These are phyloP conservation scores for Spea multiplicata DNA, from an alignment of 2,113 vertebrate species.

Conservation along the genomic window DNA sequence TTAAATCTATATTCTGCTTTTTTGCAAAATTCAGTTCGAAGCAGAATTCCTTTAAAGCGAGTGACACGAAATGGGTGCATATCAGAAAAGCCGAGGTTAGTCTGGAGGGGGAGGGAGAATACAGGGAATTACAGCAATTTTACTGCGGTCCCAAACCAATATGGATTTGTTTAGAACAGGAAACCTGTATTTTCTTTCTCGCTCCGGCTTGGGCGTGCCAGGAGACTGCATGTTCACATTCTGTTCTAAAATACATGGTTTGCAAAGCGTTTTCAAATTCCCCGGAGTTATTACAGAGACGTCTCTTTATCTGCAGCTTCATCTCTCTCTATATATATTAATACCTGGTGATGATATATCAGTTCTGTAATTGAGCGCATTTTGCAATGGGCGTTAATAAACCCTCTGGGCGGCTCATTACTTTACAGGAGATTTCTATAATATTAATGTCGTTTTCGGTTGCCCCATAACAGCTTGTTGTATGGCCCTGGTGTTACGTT, in stretches of 20 bases:
- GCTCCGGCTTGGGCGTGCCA: conserved; percentile 30
- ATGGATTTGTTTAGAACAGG: conserved; percentile 46
- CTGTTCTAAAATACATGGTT: conserved; percentile 22
- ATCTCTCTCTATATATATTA: too few species aligned
- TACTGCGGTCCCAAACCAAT: conserved; percentile 29
- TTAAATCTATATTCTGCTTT: too few species aligned
- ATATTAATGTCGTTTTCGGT: neutral
- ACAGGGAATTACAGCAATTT: conserved; percentile 1
- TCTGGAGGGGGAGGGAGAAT: neutral
- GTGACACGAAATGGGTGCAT: neutral
- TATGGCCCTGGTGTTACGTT: conserved; percentile 15
- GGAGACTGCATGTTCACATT: conserved; percentile 36
- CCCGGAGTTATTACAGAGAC: conserved; percentile 5
- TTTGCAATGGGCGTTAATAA: neutral
- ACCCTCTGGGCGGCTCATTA: neutral
- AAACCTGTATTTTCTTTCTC: conserved; percentile 46
- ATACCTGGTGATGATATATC: too few species aligned
- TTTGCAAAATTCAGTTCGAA: too few species aligned
- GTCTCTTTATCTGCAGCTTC: neutral
- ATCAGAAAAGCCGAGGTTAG: neutral
- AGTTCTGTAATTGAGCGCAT: neutral
- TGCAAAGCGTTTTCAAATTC: neutral
- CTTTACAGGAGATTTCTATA: conserved; percentile 13
- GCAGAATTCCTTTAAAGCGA: too few species aligned
- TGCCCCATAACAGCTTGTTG: conserved; percentile 7